These are phyloP conservation scores for Sebastes melanostomus DNA, from an alignment of 2,797 vertebrate genomes.

Conservation along the genomic window DNA sequence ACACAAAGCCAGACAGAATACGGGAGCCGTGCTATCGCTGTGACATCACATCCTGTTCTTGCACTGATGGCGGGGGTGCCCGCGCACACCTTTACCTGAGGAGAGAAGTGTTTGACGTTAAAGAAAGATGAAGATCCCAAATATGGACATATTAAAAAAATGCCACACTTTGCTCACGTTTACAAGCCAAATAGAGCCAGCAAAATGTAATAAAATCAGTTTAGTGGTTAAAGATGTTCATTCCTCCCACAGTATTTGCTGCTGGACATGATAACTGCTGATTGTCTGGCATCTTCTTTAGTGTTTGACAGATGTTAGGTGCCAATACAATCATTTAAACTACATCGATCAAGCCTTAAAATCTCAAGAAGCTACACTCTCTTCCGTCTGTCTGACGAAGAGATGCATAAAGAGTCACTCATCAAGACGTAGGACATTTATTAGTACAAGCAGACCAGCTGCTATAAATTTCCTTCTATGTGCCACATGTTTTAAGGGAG, in stretches of 20 bases:
- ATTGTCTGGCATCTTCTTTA: background rate
- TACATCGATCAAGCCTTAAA: background rate
- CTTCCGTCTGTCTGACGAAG: background rate
- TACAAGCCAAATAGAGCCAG: background rate
- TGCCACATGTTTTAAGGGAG: background rate
- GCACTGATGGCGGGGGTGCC: constrained; percentile 12
- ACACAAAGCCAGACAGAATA: constrained; percentile 49
- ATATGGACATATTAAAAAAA: too few species aligned
- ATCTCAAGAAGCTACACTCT: background rate
- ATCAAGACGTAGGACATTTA: too few species aligned
- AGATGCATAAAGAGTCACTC: background rate
- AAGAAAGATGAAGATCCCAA: background rate
- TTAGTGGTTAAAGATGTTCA: too few species aligned
- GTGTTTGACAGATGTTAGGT: background rate
- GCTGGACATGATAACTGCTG: background rate
- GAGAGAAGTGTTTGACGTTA: background rate
- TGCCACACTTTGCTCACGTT: background rate
- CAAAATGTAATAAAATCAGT: too few species aligned
- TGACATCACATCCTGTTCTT: constrained; percentile 75
- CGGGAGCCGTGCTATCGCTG: background rate
- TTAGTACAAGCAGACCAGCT: background rate
- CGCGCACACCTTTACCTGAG: constrained; percentile 53
- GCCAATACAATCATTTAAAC: background rate
- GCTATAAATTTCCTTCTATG: background rate
- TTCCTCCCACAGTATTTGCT: background rate